These are phyloP conservation scores for Phyllotreta cruciferae DNA, from an alignment of 2,888 invertebrate species.

Conservation along the genomic window DNA sequence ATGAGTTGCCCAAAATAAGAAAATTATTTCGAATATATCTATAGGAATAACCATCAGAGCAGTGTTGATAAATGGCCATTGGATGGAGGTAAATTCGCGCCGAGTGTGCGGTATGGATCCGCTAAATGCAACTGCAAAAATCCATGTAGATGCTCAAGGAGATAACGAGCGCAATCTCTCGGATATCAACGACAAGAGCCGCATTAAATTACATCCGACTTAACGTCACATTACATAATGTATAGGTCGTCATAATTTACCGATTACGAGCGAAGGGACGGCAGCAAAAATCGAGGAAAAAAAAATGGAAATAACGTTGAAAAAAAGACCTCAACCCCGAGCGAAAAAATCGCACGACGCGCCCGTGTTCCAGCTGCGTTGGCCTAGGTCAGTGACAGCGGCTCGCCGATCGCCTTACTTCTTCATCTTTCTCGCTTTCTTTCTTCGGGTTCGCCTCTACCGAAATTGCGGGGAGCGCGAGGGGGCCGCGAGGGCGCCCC, in stretches of 20 bases:
- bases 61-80: no score
- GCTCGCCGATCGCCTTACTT: constrained; percentile 37
- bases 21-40: no score
- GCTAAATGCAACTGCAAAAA: no score
- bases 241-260: constrained; percentile 25
- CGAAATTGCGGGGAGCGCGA: constrained; percentile 49
- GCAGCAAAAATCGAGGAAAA: constrained; percentile 4
- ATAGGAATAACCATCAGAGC: no score
- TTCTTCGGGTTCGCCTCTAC: constrained; percentile 42
- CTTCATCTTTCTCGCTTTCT: constrained; percentile 33
- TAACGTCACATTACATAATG: constrained; percentile 30
- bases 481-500: constrained; percentile 41
- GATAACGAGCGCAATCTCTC: constrained; percentile 11
- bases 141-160: constrained; percentile 1
- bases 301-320: no score
- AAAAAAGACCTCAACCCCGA: no score
- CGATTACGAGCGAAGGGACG: constrained; percentile 18
- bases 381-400: constrained; percentile 24
- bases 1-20: no score
- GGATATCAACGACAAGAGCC: constrained; percentile 7
- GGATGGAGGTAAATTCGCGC: no score
- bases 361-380: constrained; percentile 18
- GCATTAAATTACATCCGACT: constrained; percentile 28
- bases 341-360: constrained; percentile 1
- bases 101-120: no score